Conservation (phyloP, 2,797 vertebrate species). For the Psittacula derbiana region DNA sequence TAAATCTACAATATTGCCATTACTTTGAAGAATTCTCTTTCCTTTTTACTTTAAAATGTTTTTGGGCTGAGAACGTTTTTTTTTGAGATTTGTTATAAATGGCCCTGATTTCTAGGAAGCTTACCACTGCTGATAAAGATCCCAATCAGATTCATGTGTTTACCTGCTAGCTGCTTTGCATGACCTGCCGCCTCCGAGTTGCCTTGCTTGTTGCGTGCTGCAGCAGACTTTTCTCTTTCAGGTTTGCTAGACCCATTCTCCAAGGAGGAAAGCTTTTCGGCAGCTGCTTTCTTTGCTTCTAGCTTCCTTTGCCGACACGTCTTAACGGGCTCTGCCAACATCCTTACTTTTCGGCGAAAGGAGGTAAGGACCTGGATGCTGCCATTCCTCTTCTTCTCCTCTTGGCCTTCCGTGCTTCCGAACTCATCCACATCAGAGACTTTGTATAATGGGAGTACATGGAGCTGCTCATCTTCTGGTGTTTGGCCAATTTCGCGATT, state of each 20-base stretch:
- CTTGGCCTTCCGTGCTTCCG: slow-evolving; percentile 90
- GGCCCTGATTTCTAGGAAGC: neutral
- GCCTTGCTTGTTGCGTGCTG: slow-evolving; percentile 83
- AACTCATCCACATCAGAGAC: slow-evolving; percentile 92
- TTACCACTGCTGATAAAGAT: neutral
- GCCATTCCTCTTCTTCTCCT: slow-evolving; percentile 90
- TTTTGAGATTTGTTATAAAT: neutral
- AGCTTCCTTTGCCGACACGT: slow-evolving; percentile 94
- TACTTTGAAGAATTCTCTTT: neutral
- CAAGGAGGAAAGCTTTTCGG: slow-evolving; percentile 85
- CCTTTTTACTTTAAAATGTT: neutral
- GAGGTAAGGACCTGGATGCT: slow-evolving; percentile 92
- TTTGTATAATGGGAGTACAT: slow-evolving; percentile 95
- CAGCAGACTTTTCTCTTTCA: slow-evolving; percentile 82
- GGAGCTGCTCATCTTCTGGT: slow-evolving; percentile 96
- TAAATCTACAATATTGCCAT: neutral
- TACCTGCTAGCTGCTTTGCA: slow-evolving; percentile 79
- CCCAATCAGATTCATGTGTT: neutral
- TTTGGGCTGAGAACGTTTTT: neutral
- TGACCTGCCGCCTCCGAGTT: slow-evolving; percentile 74
- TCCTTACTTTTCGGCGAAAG: slow-evolving; percentile 92
- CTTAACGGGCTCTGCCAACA: slow-evolving; percentile 93
- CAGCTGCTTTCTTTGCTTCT: slow-evolving; percentile 90
- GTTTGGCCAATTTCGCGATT: slow-evolving; percentile 90
- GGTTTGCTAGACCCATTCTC: slow-evolving; percentile 81